These are phyloP conservation scores for Alauda arvensis DNA, from an alignment of 2,797 vertebrate species.

Conservation along the genomic window DNA sequence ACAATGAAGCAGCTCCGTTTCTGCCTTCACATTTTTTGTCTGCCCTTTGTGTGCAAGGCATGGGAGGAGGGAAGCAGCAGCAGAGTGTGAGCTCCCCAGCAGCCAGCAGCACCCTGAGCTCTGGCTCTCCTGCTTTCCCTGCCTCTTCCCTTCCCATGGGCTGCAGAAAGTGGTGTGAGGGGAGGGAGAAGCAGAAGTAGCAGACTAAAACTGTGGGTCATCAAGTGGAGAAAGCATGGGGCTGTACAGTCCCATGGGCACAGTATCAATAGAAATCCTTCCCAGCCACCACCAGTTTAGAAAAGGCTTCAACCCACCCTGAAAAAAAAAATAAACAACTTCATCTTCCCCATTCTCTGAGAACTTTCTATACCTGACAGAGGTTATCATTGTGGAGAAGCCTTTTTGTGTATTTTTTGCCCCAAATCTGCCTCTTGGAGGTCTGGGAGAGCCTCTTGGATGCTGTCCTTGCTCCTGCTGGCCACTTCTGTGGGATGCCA, in stretches of 20 bases:
- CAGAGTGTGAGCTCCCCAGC: background rate
- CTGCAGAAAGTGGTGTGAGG: background rate
- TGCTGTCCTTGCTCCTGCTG: background rate
- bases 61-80: background rate
- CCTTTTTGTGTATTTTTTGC: background rate
- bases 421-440: background rate
- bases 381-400: background rate
- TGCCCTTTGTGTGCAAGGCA: background rate
- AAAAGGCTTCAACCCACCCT: background rate
- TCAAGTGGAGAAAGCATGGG: background rate
- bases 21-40: background rate
- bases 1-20: background rate
- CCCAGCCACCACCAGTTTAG: background rate
- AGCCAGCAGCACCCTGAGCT: background rate
- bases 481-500: background rate
- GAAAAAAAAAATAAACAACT: too few species aligned
- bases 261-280: background rate
- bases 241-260: accelerated
- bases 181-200: background rate
- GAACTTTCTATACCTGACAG: background rate
- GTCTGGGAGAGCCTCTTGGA: background rate
- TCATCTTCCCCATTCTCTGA: background rate
- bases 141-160: background rate
- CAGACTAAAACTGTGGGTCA: background rate
- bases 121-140: background rate